phyloP scores from a whole-genome alignment of 2,888 invertebrate genomes.

The Meiosimyza decipiens region DNA sequence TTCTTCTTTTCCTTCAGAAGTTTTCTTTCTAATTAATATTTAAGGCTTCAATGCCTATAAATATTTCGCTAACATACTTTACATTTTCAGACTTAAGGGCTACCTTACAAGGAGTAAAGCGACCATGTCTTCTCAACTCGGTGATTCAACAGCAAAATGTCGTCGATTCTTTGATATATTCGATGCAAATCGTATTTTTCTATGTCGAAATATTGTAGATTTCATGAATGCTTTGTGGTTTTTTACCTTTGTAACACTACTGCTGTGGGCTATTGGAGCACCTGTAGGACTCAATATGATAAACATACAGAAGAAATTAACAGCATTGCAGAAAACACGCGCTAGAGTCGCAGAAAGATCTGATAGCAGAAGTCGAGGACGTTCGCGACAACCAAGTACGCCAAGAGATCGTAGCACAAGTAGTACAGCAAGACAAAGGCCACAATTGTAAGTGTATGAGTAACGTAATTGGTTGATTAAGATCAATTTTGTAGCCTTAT shows the following conservation, averaged over 20 bases:
- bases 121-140: constrained; percentile 74
- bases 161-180: constrained; percentile 78
- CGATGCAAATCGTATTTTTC: constrained; percentile 72
- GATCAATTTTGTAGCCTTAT: not conserved
- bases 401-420: constrained; percentile 53
- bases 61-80: not conserved
- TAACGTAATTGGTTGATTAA: no score
- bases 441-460: constrained; percentile 50
- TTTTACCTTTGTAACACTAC: constrained; percentile 71
- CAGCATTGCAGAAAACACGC: constrained; percentile 50
- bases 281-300: constrained; percentile 74
- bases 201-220: constrained; percentile 65
- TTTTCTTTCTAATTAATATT: not conserved
- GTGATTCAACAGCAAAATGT: constrained; percentile 76
- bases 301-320: constrained; percentile 59
- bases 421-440: constrained; percentile 49
- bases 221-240: constrained; percentile 77
- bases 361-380: constrained; percentile 42
- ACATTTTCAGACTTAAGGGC: constrained; percentile 69
- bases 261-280: constrained; percentile 72
- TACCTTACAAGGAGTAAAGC: constrained; percentile 77
- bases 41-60: not conserved
- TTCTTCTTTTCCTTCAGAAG: no score
- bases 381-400: constrained; percentile 43
- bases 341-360: constrained; percentile 48